Evolutionary conservation across 2,888 invertebrate genomes (phyloP), one percentile per base, ranked within the genome.

Genomic region (Pollenia griseotomentosa): DNA sequence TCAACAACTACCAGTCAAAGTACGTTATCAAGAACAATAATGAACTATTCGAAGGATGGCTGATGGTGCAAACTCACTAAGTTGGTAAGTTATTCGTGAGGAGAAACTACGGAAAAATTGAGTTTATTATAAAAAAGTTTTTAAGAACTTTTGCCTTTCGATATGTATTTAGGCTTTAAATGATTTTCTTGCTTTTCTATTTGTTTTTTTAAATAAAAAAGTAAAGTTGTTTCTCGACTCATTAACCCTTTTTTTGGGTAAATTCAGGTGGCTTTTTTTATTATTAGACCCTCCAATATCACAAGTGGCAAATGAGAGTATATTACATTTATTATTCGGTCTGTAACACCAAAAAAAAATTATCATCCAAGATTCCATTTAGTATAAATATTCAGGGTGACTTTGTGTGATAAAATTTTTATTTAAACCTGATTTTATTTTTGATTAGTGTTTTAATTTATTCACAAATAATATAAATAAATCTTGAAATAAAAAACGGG

Each of bases 181-280:
- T 51, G 42, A 5, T 11, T n/a, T 59, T 48, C 23, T 11, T 8
- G n/a, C 23, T 14, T 48, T 2, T 73, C 73, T 81, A 40, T 65
- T 46, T 48, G 14, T 16, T 65, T 19, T 23, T 23, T 40, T 23
- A 14, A 19, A 8, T 40, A 57, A 65, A 63, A n/a, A 23, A 40
- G 51, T 12, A 2, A 48, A 82, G 68, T 66, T 71, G 68, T 79
- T 82, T 66, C 23, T 66, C 66, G 74, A 51, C 66, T 75, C 74
- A 82, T 82, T 82, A 82, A 74, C 66, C 71, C 63, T 80, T 71
- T 82, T 80, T 71, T 82, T 74, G 59, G 23, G 42, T 42, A 51
- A 23, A 44, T 23, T 3, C 51, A 19, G 33, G 46, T 16, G 11
- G 7, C 53, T 53, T 51, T 51, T 51, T 8, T n/a, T 51, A 19